Conservation (phyloP, 2,113 vertebrate species). For the Hylia prasina region DNA sequence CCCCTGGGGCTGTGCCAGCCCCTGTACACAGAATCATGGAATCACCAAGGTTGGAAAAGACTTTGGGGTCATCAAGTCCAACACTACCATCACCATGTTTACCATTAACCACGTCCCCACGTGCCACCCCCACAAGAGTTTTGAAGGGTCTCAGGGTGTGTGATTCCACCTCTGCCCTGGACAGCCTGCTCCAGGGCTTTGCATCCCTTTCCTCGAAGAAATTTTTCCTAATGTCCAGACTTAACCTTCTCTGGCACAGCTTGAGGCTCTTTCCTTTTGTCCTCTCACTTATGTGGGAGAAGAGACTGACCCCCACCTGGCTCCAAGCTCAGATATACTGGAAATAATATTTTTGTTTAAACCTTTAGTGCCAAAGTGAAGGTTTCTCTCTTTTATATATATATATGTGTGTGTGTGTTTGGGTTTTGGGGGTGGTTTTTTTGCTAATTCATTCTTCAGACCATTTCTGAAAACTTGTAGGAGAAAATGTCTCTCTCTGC, state of each 20-base stretch:
- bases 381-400: background rate
- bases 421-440: too few relatives aligned
- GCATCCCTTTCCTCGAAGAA: too few relatives aligned
- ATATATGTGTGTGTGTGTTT: background rate
- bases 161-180: background rate
- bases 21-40: rapidly evolving
- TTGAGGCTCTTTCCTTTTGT: background rate
- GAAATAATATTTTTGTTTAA: background rate
- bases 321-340: background rate
- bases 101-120: rapidly evolving
- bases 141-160: background rate
- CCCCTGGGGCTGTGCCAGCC: background rate
- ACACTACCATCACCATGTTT: rapidly evolving
- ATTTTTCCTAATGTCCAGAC: background rate
- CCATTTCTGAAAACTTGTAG: background rate
- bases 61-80: background rate
- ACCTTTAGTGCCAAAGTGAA: background rate
- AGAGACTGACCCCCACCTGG: background rate
- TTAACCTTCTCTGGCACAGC: background rate
- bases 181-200: background rate
- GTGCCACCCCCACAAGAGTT: background rate
- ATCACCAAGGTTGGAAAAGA: background rate
- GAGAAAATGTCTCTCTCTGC: background rate
- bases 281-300: background rate
- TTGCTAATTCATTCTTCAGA: background rate